Evolutionary conservation across 2,797 vertebrate species (phyloP).

Genomic region (Limnodromus scolopaceus): DNA sequence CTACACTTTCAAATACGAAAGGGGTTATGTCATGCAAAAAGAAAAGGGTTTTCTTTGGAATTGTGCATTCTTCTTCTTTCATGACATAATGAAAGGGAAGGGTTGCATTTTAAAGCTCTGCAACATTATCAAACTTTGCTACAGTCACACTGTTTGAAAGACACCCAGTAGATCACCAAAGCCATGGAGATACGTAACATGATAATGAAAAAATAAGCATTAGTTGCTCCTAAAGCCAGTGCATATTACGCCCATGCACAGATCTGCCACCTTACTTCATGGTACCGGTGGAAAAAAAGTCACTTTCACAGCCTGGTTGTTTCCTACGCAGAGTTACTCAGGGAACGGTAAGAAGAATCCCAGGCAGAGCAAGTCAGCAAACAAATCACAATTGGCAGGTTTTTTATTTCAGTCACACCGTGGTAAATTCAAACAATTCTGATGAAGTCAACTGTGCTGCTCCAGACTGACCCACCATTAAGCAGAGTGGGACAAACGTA

Average conservation of each 20-base stretch:
- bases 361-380: not conserved
- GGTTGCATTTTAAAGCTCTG: not conserved
- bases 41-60: constrained; percentile 55
- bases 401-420: constrained; percentile 7
- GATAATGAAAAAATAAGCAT: not conserved
- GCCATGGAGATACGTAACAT: not conserved
- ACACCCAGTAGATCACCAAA: not conserved
- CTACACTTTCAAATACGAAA: not conserved
- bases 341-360: not conserved
- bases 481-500: rapidly evolving
- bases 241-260: not conserved
- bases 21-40: constrained; percentile 51
- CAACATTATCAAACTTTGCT: not conserved
- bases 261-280: not conserved
- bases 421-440: constrained; percentile 23
- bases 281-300: not conserved
- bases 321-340: not conserved
- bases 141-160: not conserved
- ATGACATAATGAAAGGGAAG: constrained; percentile 4
- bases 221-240: not conserved
- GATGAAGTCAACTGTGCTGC: constrained; percentile 15
- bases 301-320: not conserved
- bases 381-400: constrained; percentile 12
- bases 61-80: not conserved
- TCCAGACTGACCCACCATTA: not conserved